Evolutionary conservation across 1,140 invertebrate species (phyloP).

Genomic region (Drosophila parabipectinata): DNA sequence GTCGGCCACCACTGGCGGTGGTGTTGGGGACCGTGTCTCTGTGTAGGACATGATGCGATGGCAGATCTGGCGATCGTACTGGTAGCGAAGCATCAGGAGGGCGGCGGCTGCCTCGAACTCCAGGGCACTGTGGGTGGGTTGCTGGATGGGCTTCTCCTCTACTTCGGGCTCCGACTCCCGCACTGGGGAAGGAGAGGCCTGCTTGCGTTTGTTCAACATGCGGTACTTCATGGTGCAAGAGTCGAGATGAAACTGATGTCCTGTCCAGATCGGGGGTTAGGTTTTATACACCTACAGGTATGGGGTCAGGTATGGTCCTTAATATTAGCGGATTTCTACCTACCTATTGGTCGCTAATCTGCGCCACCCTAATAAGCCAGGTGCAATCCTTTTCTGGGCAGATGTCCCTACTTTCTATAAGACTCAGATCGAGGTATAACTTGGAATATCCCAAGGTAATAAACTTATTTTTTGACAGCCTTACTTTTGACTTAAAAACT

Average conservation of each 20-base stretch:
- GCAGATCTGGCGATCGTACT: slow-evolving; percentile 39
- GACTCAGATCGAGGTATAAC: background rate
- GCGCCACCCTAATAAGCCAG: slow-evolving; percentile 31
- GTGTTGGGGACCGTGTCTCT: slow-evolving; percentile 15
- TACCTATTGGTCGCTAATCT: slow-evolving; percentile 61
- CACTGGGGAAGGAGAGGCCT: slow-evolving; percentile 19
- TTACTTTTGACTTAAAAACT: background rate
- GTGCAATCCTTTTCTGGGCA: slow-evolving; percentile 27
- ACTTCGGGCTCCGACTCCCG: background rate
- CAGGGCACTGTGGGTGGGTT: slow-evolving; percentile 20
- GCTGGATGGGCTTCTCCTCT: background rate
- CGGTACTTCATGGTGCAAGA: slow-evolving; percentile 35
- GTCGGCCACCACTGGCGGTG: slow-evolving; percentile 21
- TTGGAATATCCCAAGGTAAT: background rate
- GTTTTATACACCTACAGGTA: slow-evolving; percentile 19
- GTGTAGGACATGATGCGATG: slow-evolving; percentile 13
- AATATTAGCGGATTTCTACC: slow-evolving; percentile 19
- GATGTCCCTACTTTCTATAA: slow-evolving; percentile 1
- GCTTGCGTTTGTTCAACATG: slow-evolving; percentile 38
- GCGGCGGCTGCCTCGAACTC: slow-evolving; percentile 70
- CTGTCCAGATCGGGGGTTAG: background rate
- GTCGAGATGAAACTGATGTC: slow-evolving; percentile 29
- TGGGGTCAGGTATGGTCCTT: slow-evolving; percentile 8
- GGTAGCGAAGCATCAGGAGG: slow-evolving; percentile 65
- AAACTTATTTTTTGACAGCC: background rate